A percentile compares a stretch with the other conserved stretches of the same genome.
Evolutionary conservation across 2,888 invertebrate genomes (phyloP).

Genomic region (Apamea sordens): DNA sequence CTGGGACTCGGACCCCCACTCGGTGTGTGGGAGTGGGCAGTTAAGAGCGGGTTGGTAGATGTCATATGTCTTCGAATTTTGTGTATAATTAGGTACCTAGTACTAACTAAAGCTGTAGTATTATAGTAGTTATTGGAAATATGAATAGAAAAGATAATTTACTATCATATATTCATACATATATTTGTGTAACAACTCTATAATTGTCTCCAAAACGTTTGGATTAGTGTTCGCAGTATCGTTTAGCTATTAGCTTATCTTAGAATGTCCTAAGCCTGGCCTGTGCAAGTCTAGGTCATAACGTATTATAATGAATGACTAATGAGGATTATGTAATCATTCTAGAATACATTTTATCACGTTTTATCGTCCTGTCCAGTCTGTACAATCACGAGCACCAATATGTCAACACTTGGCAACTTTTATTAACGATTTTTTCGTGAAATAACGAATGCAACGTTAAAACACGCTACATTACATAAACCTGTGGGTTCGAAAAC

Average conservation of each 20-base stretch:
- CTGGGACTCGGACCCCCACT: too few species aligned
- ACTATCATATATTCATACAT: background rate
- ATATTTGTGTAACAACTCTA: background rate
- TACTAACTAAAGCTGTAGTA: too few species aligned
- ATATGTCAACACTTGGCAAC: too few species aligned
- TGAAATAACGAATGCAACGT: too few species aligned
- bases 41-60: too few species aligned
- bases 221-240: background rate
- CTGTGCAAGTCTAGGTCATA: slow-evolving; percentile 22
- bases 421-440: too few species aligned
- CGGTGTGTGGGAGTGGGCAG: too few species aligned
- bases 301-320: slow-evolving; percentile 16
- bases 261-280: slow-evolving; percentile 14
- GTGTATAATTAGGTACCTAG: too few species aligned
- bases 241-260: slow-evolving; percentile 4
- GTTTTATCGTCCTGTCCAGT: background rate
- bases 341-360: slow-evolving; percentile 15
- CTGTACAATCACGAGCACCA: too few species aligned
- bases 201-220: background rate
- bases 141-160: background rate
- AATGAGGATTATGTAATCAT: slow-evolving; percentile 30
- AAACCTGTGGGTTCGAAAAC: too few species aligned
- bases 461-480: too few species aligned
- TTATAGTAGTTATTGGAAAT: background rate
- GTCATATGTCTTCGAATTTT: too few species aligned